These are phyloP conservation scores for Thalpophila matura DNA, from an alignment of 2,888 invertebrate species.

Conservation along the genomic window DNA sequence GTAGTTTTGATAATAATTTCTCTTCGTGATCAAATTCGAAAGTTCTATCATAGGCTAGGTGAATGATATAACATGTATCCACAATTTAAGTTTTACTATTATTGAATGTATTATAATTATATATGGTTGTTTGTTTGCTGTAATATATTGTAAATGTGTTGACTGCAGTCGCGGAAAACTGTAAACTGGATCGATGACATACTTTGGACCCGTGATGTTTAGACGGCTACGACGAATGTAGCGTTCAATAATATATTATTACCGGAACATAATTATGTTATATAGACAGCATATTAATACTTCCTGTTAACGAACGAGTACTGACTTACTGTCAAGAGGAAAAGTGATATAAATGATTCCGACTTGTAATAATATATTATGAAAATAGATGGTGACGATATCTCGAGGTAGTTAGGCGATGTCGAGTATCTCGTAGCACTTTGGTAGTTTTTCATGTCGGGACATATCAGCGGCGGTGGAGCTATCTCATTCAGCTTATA, in stretches of 20 bases:
- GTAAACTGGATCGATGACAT: slow-evolving; percentile 62
- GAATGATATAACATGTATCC: slow-evolving; percentile 86
- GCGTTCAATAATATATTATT: slow-evolving; percentile 47
- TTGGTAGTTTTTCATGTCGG: slow-evolving; percentile 56
- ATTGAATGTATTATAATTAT: slow-evolving; percentile 73
- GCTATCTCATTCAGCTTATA: slow-evolving; percentile 64
- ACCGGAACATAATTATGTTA: slow-evolving; percentile 26
- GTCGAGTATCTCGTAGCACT: slow-evolving; percentile 25
- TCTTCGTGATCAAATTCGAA: slow-evolving; percentile 90
- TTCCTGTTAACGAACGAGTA: slow-evolving; percentile 26
- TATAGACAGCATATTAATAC: slow-evolving; percentile 14
- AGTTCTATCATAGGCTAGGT: slow-evolving; percentile 90
- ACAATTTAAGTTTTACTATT: slow-evolving; percentile 73
- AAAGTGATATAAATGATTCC: slow-evolving; percentile 9
- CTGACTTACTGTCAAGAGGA: slow-evolving; percentile 12
- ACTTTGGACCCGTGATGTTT: slow-evolving; percentile 39
- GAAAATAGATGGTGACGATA: slow-evolving; percentile 6
- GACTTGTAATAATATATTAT: slow-evolving; percentile 47
- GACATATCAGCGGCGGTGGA: slow-evolving; percentile 73
- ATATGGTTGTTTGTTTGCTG: slow-evolving; percentile 68
- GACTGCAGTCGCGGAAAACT: slow-evolving; percentile 62
- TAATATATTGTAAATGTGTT: slow-evolving; percentile 72
- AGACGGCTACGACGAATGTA: slow-evolving; percentile 23
- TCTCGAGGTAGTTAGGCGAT: slow-evolving; percentile 4
- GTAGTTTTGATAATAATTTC: slow-evolving; percentile 90